Evolutionary conservation across 2,797 vertebrate genomes (phyloP).

Genomic region (Syncerus caffer): DNA sequence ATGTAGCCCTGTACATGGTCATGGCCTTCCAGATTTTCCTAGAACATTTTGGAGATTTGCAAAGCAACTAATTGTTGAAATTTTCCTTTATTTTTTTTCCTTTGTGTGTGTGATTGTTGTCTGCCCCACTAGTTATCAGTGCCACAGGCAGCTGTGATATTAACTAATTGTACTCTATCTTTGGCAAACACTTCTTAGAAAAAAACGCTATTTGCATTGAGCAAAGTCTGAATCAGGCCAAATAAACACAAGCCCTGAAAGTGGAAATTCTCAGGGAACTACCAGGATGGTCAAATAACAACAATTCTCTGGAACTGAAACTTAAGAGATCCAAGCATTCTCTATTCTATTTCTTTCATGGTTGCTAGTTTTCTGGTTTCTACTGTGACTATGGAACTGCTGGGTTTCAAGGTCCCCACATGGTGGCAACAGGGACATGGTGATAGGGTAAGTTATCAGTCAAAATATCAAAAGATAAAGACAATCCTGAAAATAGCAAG

Average conservation of each 20-base stretch:
- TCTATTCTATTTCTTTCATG: too few species aligned
- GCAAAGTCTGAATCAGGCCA: background rate
- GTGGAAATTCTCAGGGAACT: background rate
- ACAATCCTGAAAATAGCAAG: background rate
- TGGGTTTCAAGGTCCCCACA: background rate
- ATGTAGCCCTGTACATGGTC: background rate
- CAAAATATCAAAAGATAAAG: background rate
- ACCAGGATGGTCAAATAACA: background rate
- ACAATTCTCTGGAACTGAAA: background rate
- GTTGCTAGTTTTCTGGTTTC: background rate
- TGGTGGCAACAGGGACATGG: background rate
- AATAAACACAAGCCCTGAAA: background rate
- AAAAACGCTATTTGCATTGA: background rate
- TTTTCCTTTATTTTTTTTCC: background rate
- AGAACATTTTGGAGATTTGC: background rate
- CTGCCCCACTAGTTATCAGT: background rate
- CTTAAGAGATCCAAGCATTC: too few species aligned
- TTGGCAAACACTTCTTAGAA: background rate
- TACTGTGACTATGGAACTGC: background rate
- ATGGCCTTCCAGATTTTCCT: background rate
- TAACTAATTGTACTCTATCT: background rate
- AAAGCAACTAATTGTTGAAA: background rate
- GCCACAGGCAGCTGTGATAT: background rate
- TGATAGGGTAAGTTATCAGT: background rate
- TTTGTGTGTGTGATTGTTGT: background rate